phyloP scores from a whole-genome alignment of 2,113 vertebrate genomes.

The Hipposideros armiger region DNA sequence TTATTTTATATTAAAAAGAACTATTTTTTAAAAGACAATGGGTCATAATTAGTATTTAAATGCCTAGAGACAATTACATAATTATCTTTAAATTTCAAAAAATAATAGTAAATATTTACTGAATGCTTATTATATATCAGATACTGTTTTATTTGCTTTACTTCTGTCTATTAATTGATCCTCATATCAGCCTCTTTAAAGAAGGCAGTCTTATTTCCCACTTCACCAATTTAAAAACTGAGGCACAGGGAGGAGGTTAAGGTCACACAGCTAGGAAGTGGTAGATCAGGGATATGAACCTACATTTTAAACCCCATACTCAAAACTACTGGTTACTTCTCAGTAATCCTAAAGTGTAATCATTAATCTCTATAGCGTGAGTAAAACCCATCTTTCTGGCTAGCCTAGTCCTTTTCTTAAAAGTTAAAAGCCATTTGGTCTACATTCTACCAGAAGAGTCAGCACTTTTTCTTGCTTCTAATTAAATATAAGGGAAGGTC shows the following conservation, averaged over 20 bases:
- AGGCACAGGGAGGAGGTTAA: neutral
- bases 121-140: neutral
- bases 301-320: neutral
- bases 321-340: neutral
- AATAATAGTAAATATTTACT: slow-evolving; percentile 18
- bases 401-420: slow-evolving; percentile 33
- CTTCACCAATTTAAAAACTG: slow-evolving; percentile 26
- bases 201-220: neutral
- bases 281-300: neutral
- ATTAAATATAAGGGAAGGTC: slow-evolving; percentile 2
- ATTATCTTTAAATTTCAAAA: neutral
- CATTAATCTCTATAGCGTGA: slow-evolving; percentile 8
- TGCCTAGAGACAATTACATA: neutral
- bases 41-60: slow-evolving; percentile 31
- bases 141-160: slow-evolving; percentile 44
- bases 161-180: neutral
- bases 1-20: slow-evolving; percentile 16
- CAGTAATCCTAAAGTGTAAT: slow-evolving; percentile 42
- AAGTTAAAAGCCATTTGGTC: slow-evolving; percentile 24
- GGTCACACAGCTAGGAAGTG: neutral
- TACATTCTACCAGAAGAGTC: neutral
- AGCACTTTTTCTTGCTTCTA: neutral
- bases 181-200: neutral
- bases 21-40: neutral
- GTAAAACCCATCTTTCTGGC: slow-evolving; percentile 51